Conservation (phyloP, 2,797 vertebrate species). For the Pseudomugil gertrudae region DNA sequence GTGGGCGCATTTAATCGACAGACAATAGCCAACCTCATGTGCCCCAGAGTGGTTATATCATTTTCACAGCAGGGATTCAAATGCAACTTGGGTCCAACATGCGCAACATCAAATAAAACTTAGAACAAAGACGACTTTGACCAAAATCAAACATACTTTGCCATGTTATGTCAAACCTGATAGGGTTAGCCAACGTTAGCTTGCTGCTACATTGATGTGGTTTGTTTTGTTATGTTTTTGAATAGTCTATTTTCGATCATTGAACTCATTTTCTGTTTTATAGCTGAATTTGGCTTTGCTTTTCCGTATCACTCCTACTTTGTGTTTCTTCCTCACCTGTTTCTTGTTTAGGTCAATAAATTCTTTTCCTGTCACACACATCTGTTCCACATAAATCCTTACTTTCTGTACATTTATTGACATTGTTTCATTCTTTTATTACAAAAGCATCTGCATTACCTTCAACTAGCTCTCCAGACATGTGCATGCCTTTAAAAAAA, state of each 20-base stretch:
- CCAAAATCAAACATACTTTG: neutral
- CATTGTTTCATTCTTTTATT: neutral
- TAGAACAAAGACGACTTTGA: neutral
- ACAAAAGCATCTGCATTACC: neutral
- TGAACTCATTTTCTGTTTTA: neutral
- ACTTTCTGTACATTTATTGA: neutral
- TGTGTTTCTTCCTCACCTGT: neutral
- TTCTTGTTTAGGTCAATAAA: neutral
- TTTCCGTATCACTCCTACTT: neutral
- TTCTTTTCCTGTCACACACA: neutral
- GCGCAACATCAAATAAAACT: constrained; percentile 1
- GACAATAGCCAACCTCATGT: constrained; percentile 20
- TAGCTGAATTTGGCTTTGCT: neutral
- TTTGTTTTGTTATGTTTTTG: neutral
- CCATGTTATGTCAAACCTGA: neutral
- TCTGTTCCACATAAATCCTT: neutral
- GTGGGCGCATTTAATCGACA: constrained; percentile 24
- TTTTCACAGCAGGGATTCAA: neutral
- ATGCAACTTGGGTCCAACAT: neutral
- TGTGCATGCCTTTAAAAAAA: no score
- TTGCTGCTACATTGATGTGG: neutral
- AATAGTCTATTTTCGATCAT: neutral
- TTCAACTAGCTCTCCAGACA: no score
- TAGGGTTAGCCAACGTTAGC: neutral
- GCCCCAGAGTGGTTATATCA: neutral